Evolutionary conservation across 2,888 invertebrate species (phyloP), one percentile per base, ranked within the genome.

Genomic region (Pachliopta kotzebuea): DNA sequence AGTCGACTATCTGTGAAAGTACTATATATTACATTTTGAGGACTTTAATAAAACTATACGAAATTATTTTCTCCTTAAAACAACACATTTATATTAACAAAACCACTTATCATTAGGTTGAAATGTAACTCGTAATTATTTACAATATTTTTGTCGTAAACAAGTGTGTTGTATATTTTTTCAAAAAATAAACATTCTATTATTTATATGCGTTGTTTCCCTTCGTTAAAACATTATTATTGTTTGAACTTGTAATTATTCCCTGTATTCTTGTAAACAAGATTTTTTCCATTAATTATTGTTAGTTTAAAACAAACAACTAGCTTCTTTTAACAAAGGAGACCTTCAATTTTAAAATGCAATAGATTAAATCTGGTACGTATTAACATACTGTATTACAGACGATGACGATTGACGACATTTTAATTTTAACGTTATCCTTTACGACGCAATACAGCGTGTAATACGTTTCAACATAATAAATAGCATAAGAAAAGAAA

Each of bases 301-400:
- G n/a, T 18, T 6, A 18, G 8, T 45, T 45, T n/a, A 6, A n/a
- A 45, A 45, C n/a, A 45, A n/a, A 45, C n/a, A 18, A 6, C 26
- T 6, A 26, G 18, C 2, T 45, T 8, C n/a, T 45, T 45, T n/a
- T 37, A 4, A 45, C 45, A 45, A n/a, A n/a, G n/a, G 45, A 45
- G 45, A n/a, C 45, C 45, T 45, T 45, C 45, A 45, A 45, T n/a
- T 45, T 45, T 45, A n/a, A 45, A 11, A 45, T n/a, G n/a, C n/a
- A 45, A n/a, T 45, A n/a, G 45, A 45, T 45, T 45, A n/a, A n/a
- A n/a, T 7, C 45, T 45, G 18, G n/a, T 18, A n/a, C 9, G 14
- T 37, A 45, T 7, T 4, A 45, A 45, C n/a, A n/a, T n/a, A 7
- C 3, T 45, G 45, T 45, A n/a, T 18, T n/a, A 45, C 7, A n/a